Evolutionary conservation across 2,888 invertebrate species (phyloP).

Genomic region (Chironomus tentans): DNA sequence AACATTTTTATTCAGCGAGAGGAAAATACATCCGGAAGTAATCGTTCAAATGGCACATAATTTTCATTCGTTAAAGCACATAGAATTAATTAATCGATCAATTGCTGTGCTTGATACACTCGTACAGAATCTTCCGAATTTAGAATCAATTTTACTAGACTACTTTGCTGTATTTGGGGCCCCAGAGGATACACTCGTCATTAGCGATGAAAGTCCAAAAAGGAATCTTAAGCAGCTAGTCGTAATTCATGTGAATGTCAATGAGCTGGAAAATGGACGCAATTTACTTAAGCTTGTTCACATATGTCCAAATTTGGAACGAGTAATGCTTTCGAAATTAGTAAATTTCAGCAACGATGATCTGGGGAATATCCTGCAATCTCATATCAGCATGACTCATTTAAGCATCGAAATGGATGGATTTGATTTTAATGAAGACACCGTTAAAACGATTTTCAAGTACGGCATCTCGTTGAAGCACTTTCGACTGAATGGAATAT

Average conservation of each 20-base stretch:
- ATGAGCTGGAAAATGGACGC: neutral
- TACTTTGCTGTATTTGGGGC: neutral
- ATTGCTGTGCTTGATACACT: neutral
- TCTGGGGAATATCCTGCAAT: neutral
- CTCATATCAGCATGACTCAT: neutral
- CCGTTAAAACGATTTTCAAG: neutral
- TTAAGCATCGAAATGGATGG: neutral
- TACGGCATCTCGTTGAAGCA: neutral
- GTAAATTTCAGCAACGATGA: neutral
- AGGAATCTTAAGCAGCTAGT: neutral
- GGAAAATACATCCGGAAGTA: neutral
- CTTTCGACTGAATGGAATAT: neutral
- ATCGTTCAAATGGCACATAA: neutral
- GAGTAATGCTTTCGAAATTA: constrained; percentile 4
- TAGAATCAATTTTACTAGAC: neutral
- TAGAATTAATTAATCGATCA: constrained; percentile 13
- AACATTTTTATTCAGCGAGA: neutral
- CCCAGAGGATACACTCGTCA: neutral
- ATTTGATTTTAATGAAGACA: neutral
- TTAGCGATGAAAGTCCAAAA: neutral
- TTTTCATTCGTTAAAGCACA: neutral
- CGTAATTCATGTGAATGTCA: neutral
- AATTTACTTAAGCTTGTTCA: neutral
- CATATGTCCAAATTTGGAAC: neutral
- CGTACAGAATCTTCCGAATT: neutral